A percentile compares a stretch with the other conserved stretches of the same genome.
phyloP scores from a whole-genome alignment of 2,797 vertebrate genomes.

The Xenops minutus region DNA sequence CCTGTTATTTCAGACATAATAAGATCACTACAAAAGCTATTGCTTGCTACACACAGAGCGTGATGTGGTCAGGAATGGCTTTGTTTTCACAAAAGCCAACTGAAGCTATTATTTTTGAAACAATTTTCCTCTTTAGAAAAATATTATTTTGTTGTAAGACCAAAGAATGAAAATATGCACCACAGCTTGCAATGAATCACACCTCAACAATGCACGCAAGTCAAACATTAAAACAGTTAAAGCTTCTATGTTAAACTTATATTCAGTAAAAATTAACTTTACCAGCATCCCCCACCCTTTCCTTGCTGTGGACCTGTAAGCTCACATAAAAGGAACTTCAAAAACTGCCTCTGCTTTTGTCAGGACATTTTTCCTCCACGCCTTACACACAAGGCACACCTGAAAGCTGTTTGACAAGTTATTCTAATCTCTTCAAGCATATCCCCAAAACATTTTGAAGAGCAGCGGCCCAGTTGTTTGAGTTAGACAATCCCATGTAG shows the following conservation, averaged over 20 bases:
- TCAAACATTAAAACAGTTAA: not conserved
- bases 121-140: conserved; percentile 19
- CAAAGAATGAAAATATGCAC: conserved; percentile 7
- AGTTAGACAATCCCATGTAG: not conserved
- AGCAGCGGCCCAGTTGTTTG: not conserved
- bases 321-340: conserved; percentile 55
- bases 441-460: not conserved
- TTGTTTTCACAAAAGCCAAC: conserved; percentile 13
- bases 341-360: conserved; percentile 50
- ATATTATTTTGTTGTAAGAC: not conserved
- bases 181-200: not conserved
- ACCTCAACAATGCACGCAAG: not conserved
- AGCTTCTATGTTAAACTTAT: not conserved
- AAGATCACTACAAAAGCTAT: not conserved
- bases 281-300: not conserved
- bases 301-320: not conserved
- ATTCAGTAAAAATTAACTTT: conserved; percentile 4
- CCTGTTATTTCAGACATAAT: not conserved
- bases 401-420: conserved; percentile 55
- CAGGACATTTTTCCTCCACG: conserved; percentile 40
- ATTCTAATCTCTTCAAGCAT: conserved; percentile 42
- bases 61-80: not conserved
- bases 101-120: conserved; percentile 22
- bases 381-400: conserved; percentile 25
- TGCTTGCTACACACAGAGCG: not conserved